Evolutionary conservation across 2,888 invertebrate genomes (phyloP).

Genomic region (Acronicta aceris): DNA sequence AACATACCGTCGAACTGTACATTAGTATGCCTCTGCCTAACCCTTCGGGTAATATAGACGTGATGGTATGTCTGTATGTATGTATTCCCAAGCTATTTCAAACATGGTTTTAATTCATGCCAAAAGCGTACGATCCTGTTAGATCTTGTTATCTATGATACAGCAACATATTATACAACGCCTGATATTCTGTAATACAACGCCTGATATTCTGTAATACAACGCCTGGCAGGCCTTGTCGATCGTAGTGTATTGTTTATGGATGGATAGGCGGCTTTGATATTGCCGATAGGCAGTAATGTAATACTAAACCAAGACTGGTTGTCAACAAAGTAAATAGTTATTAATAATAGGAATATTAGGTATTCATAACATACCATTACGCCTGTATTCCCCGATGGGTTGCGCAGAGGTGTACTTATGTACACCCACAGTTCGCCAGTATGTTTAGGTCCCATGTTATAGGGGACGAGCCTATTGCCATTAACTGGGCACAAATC

Average conservation of each 20-base stretch:
- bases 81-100: background rate
- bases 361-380: too few relatives aligned
- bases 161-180: background rate
- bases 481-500: too few relatives aligned
- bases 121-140: background rate
- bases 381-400: too few relatives aligned
- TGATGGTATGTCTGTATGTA: background rate
- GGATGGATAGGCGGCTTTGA: constrained; percentile 4
- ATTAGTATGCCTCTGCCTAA: too few relatives aligned
- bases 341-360: background rate
- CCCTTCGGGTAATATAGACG: too few relatives aligned
- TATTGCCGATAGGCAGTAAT: background rate
- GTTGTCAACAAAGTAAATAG: constrained; percentile 10
- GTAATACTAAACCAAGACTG: background rate
- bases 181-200: background rate
- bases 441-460: too few relatives aligned
- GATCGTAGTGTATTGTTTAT: constrained; percentile 13
- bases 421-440: too few relatives aligned
- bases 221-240: constrained; percentile 7
- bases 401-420: too few relatives aligned
- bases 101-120: background rate
- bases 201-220: background rate
- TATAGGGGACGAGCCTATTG: too few relatives aligned
- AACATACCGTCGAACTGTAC: too few relatives aligned
- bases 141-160: background rate